Base-by-base conservation (phyloP, 2,888 invertebrate species). In the Stomorhina lunata region DNA sequence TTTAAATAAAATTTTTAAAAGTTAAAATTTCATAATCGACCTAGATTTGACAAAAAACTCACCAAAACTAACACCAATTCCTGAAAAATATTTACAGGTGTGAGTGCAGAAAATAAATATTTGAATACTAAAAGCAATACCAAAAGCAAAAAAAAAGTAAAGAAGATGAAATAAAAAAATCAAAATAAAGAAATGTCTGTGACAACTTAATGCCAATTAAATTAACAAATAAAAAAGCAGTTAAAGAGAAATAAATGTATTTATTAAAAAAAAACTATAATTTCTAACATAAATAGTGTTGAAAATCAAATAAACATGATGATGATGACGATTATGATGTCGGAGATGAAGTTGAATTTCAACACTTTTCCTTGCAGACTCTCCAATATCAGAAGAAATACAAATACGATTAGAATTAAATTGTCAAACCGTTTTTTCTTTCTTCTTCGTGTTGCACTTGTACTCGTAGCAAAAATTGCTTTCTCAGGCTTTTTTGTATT, bases 181-280 rank as follows among this genome's bases (percentile, higher is more conserved):
- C 25, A 57, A 45, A n/a, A n/a, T n/a, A 40, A 73, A 55, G 45
- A 45, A 69, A 53, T 71, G 55, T 59, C 20, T 66, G 65, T 76
- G 77, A 68, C 77, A 81, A 78, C 55, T 77, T 77, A 79, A 80
- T 83, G 77, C 68, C 76, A 83, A 80, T 80, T 76, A 80, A 76
- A 76, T 80, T 73, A 69, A 72, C 65, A 80, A 69, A 68, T 53
- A 77, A 45, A 68, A 59, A 63, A 48, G 37, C 43, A 55, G 55
- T 78, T 32, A 63, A 15, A 45, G 25, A 55, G 17, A 45, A 10
- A 32, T 12, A 68, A 29, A n/a, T 5, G 15, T 43, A 57, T 10
- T 22, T 6, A 1, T 40, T n/a, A 34, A 34, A 20, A 43, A 15
- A 27, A 20, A 3, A 17, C 25, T n/a, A 50, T 20, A 50, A 57